Base-by-base conservation (phyloP, 2,797 vertebrate species). In the Threskiornis aethiopicus region DNA sequence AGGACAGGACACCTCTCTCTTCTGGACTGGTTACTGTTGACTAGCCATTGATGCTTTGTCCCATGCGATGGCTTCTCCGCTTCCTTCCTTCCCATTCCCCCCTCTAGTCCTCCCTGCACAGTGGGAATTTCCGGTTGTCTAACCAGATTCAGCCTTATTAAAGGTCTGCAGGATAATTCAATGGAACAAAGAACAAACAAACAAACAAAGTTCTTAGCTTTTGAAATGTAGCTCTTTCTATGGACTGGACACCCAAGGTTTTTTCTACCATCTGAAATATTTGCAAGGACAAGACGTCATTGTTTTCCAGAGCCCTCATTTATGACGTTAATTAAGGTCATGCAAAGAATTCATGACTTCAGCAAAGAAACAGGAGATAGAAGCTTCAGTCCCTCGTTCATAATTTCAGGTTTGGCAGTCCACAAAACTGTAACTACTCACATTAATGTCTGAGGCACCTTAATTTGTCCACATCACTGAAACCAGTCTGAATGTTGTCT, bases 381-480 rank as follows among this genome's bases (percentile, higher is more conserved):
- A 84, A 79, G 62, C 22, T 66, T 93, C 47, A 84, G 64, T 35
- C 65, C 52, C 76, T 76, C 47, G 54, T 81, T 91, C 76, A 64
- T 95, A 86, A 97, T 93, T 96, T 89, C 82, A 91, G 70, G 62
- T 91, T 91, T 96, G 96, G 81, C 91, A 92, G 79, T 93, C 66
- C 77, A 96, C 92, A 96, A 95, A 96, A 81, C 72, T 88, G 92
- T 85, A 95, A 96, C 95, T 92, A 96, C 89, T 88, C n/a, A 79
- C 89, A 91, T 95, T 96, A 96, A 94, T 96, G 84, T 92, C 90
- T 92, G 90, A 96, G 95, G 93, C 92, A 90, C 92, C 87, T 96
- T 96, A 96, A 96, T 96, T 96, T 95, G 92, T 97, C 92, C 91
- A 92, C 89, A 84, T 96, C 94, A 90, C 84, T 92, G 93, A 96